phyloP scores from a whole-genome alignment of 2,113 vertebrate species.

The Otus sunia region DNA sequence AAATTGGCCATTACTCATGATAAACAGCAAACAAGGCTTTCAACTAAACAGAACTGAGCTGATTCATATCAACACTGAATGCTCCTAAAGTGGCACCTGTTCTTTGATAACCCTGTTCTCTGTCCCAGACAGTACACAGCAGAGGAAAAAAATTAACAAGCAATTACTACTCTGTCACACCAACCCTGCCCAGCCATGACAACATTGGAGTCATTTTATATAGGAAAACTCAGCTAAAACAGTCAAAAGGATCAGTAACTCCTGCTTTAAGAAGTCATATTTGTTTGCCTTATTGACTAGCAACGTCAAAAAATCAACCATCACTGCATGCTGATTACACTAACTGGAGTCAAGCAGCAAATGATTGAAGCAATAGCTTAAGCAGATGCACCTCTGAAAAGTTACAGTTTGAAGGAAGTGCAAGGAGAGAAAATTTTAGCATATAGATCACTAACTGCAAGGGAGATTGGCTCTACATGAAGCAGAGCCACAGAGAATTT shows the following conservation, averaged over 20 bases:
- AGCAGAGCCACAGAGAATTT: neutral
- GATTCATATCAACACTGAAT: neutral
- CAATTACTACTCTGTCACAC: neutral
- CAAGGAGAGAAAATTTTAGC: neutral
- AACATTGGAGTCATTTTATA: neutral
- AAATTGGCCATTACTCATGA: neutral
- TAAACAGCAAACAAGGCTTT: neutral
- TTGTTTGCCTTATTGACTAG: neutral
- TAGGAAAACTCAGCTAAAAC: neutral
- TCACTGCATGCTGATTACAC: neutral
- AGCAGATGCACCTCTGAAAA: neutral
- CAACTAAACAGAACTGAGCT: neutral
- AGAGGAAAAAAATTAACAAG: neutral
- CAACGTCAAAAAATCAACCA: neutral
- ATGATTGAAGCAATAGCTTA: neutral
- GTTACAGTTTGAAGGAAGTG: neutral
- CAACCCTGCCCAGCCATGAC: accelerated
- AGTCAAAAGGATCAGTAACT: neutral
- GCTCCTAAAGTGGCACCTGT: neutral
- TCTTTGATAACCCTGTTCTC: neutral
- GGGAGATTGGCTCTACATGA: accelerated
- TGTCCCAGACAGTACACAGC: neutral
- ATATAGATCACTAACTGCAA: neutral
- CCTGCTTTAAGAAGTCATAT: neutral
- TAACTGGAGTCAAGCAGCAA: neutral